Percentiles rank a stretch among this genome's conserved stretches.
These are phyloP conservation scores for Nymphalis io DNA, from an alignment of 1,140 invertebrate species.

Conservation along the genomic window DNA sequence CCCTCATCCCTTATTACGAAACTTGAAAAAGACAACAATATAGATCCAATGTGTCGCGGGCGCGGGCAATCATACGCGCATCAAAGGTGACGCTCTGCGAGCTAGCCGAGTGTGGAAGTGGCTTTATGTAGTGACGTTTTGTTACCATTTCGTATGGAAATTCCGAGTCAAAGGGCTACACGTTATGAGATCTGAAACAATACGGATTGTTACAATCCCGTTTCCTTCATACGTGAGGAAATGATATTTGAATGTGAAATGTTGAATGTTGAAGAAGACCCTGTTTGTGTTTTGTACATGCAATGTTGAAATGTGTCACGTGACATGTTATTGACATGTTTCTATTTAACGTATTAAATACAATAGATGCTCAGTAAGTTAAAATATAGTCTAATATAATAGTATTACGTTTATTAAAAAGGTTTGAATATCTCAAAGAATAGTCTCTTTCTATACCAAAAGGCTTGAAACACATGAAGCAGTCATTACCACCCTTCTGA, in stretches of 20 bases:
- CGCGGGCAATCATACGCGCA: conserved; percentile 78
- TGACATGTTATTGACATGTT: conserved; percentile 23
- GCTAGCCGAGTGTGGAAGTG: conserved; percentile 73
- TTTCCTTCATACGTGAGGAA: conserved; percentile 70
- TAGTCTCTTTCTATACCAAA: conserved; percentile 47
- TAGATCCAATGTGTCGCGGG: conserved; percentile 79
- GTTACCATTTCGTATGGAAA: conserved; percentile 65
- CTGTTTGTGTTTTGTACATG: conserved; percentile 45
- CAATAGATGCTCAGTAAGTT: neutral
- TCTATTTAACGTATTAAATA: neutral
- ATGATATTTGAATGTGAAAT: conserved; percentile 75
- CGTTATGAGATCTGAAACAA: conserved; percentile 79
- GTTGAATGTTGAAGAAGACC: no score
- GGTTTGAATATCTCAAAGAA: neutral
- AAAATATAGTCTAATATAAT: neutral
- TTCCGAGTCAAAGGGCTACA: conserved; percentile 73
- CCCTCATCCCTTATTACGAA: conserved; percentile 80
- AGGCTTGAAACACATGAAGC: conserved; percentile 61
- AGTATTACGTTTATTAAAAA: neutral
- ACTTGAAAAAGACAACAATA: conserved; percentile 81
- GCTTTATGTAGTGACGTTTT: conserved; percentile 68
- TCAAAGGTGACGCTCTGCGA: conserved; percentile 68
- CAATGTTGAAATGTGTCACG: conserved; percentile 34
- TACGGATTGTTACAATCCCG: conserved; percentile 74
- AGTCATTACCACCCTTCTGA: conserved; percentile 76